A percentile compares a stretch with the other conserved stretches of the same genome.
phyloP scores from a whole-genome alignment of 2,797 vertebrate species.

The Natrix natrix region DNA sequence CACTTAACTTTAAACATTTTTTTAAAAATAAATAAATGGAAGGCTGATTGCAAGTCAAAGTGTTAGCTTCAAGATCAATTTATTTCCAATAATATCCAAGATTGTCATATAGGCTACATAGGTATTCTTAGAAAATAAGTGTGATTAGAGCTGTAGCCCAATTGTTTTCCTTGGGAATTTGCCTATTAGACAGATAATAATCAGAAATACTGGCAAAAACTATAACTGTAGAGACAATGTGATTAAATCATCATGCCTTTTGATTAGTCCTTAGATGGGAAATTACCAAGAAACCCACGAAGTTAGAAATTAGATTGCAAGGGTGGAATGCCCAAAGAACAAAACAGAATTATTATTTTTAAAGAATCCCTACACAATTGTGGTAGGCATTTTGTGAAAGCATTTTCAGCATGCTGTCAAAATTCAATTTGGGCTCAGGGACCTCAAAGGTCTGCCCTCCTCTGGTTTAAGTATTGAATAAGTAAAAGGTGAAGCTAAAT shows the following conservation, averaged over 20 bases:
- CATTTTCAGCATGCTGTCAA: not conserved
- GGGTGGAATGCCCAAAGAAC: not conserved
- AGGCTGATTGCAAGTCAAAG: not conserved
- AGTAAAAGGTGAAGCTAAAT: not conserved
- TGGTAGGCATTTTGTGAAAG: not conserved
- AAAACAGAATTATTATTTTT: not conserved
- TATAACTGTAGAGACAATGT: not conserved
- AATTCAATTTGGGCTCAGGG: not conserved
- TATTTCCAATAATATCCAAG: not conserved
- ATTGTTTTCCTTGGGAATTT: not conserved
- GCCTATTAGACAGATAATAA: not conserved
- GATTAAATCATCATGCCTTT: not conserved
- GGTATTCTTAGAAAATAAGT: not conserved
- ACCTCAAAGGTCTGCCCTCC: not conserved
- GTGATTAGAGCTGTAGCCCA: not conserved
- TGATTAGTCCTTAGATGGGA: not conserved
- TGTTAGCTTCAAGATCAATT: not conserved
- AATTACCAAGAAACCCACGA: not conserved
- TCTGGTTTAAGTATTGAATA: not conserved
- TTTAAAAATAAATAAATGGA: not conserved
- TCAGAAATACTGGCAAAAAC: not conserved
- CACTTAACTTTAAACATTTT: not conserved
- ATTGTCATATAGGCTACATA: not conserved
- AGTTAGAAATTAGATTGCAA: not conserved
- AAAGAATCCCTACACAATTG: not conserved